phyloP scores from a whole-genome alignment of 2,888 invertebrate genomes.

The Ariolimax columbianus region DNA sequence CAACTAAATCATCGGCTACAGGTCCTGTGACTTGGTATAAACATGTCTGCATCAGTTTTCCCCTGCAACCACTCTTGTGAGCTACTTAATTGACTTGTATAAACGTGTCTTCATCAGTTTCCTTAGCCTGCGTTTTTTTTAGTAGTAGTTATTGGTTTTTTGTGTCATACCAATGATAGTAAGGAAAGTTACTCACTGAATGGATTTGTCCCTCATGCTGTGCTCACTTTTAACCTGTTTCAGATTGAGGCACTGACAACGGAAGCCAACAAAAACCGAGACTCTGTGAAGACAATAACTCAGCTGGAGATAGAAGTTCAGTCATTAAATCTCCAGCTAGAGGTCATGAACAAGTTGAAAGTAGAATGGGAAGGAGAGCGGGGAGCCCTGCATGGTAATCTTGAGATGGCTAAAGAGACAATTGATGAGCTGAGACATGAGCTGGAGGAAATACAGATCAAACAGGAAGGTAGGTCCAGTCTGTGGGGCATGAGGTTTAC shows the following conservation, averaged over 20 bases:
- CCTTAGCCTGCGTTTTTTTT: too few relatives aligned
- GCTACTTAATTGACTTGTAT: too few relatives aligned
- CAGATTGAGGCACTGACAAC: slow-evolving; percentile 60
- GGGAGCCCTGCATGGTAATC: slow-evolving; percentile 10
- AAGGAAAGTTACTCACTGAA: not conserved
- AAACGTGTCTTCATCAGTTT: too few relatives aligned
- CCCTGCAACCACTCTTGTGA: too few relatives aligned
- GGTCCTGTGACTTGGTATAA: too few relatives aligned
- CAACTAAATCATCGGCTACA: too few relatives aligned
- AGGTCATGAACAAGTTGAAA: slow-evolving; percentile 24
- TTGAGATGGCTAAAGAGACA: slow-evolving; percentile 58
- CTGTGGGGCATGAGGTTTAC: too few relatives aligned
- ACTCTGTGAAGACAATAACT: slow-evolving; percentile 55
- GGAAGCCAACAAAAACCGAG: slow-evolving; percentile 61
- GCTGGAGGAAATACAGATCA: slow-evolving; percentile 57
- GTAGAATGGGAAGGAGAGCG: slow-evolving; percentile 38
- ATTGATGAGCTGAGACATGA: slow-evolving; percentile 67
- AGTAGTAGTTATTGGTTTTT: too few relatives aligned
- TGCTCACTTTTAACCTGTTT: not conserved
- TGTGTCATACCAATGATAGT: too few relatives aligned
- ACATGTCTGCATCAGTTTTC: too few relatives aligned
- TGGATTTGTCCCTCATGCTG: too few relatives aligned
- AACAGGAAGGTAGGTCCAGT: slow-evolving; percentile 20
- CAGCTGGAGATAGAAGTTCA: slow-evolving; percentile 39
- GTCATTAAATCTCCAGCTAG: slow-evolving; percentile 26